A percentile compares a stretch with the other conserved stretches of the same genome.
These are phyloP conservation scores for Eupristina koningsbergeri DNA, from an alignment of 1,140 invertebrate species.

Conservation along the genomic window DNA sequence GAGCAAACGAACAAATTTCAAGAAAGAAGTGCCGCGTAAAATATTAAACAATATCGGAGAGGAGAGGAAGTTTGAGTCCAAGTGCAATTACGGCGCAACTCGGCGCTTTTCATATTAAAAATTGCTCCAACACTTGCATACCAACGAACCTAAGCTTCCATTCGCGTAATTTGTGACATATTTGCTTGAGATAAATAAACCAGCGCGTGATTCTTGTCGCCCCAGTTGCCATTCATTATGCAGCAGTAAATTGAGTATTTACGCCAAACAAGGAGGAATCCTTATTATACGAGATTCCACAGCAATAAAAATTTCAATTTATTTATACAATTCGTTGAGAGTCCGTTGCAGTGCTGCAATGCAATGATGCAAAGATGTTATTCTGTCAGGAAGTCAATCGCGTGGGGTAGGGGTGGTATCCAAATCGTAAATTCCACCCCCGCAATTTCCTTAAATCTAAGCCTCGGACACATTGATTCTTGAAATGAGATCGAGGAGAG, in stretches of 20 bases:
- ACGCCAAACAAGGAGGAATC: no score
- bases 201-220: background rate
- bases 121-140: no score
- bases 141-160: background rate
- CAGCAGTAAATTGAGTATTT: background rate
- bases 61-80: no score
- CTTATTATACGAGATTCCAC: background rate
- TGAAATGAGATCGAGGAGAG: constrained; percentile 56
- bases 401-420: background rate
- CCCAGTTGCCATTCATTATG: background rate
- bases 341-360: no score
- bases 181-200: background rate
- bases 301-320: background rate
- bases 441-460: constrained; percentile 47
- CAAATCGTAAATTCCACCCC: no score
- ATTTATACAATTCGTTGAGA: background rate
- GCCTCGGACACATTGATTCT: constrained; percentile 61
- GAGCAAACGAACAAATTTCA: no score
- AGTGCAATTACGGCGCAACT: no score
- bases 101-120: no score
- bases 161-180: background rate
- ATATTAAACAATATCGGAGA: background rate
- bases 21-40: background rate
- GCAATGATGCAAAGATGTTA: no score
- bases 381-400: background rate